Base-by-base conservation (phyloP, 1,140 invertebrate genomes). In the Cydia splendana region DNA sequence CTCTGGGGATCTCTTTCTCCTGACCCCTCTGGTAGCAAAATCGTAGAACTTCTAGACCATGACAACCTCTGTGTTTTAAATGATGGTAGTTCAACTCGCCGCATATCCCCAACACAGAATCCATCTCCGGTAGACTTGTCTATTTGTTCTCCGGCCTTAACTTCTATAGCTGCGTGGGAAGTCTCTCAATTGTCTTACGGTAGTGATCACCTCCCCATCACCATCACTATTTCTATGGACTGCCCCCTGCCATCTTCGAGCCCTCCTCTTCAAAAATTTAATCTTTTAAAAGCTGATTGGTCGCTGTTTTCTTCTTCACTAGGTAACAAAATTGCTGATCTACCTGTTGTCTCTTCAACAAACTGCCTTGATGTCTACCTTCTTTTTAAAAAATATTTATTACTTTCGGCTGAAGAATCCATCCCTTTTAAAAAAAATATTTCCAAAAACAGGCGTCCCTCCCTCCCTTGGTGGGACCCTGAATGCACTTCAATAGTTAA, bases 171-270 rank as follows among this genome's bases (percentile, higher is more conserved):
- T 30, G 42, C 74, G 6, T 75, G 77, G 73, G 5, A 57, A 38
- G n/a, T 57, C 9, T 38, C 75, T 0, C 28, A 74, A 20, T 34
- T 2, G 18, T 38, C 65, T 15, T 62, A 57, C 57, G 73, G 74
- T 57, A 78, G 77, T 57, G 77, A 78, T 30, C 77, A 78, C 38
- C 69, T 75, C n/a, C 74, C 77, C 12, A 78, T 78, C 45, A 4
- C 74, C n/a, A 42, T 75, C 42, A 30, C 77, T 28, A 13, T 13
- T 15, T 53, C 48, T 53, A 15, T 13, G 12, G 13, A 5, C 2
- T 53, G 12, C 15, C 12, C 12, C 4, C 48, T 13, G 12, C 13
- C 10, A 5, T 53, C 48, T 4, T 10, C 48, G 4, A 10, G 1
- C 3, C 4, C 12, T 15, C 48, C 48, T 5, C 48, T 53, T 15